These are phyloP conservation scores for Bradypodion ventrale DNA, from an alignment of 2,797 vertebrate genomes.

Conservation along the genomic window DNA sequence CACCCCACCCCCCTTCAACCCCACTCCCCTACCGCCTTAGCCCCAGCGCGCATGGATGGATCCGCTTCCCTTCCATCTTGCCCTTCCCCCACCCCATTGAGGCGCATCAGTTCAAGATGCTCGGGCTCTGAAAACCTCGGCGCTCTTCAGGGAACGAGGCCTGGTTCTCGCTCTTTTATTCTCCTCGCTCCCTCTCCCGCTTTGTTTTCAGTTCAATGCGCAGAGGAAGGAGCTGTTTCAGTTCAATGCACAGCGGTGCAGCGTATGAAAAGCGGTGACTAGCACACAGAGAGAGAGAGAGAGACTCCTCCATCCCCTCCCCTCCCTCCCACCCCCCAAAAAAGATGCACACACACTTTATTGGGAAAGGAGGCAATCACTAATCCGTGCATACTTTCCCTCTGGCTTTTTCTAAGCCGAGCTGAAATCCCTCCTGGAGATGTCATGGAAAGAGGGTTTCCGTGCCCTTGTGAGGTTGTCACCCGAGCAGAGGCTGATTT, in stretches of 20 bases:
- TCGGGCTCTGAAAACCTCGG: slow-evolving; percentile 26
- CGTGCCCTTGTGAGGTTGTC: slow-evolving; percentile 57
- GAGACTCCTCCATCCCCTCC: background rate
- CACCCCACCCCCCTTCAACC: too few species aligned
- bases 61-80: background rate
- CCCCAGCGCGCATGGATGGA: background rate
- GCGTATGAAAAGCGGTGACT: slow-evolving; percentile 58
- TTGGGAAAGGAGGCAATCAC: slow-evolving; percentile 44
- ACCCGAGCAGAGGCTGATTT: slow-evolving; percentile 62
- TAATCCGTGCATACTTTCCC: slow-evolving; percentile 35
- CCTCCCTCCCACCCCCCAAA: background rate
- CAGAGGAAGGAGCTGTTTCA: slow-evolving; percentile 70
- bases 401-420: slow-evolving; percentile 36
- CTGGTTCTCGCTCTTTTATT: slow-evolving; percentile 38
- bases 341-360: slow-evolving; percentile 35
- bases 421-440: slow-evolving; percentile 46
- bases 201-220: slow-evolving; percentile 73
- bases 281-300: slow-evolving; percentile 30
- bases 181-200: slow-evolving; percentile 44
- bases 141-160: slow-evolving; percentile 27
- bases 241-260: slow-evolving; percentile 62
- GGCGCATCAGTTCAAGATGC: background rate
- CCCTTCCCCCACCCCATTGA: background rate
- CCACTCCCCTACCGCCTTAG: too few species aligned
- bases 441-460: slow-evolving; percentile 54